Evolutionary conservation across 2,888 invertebrate species (phyloP), one percentile per base, ranked within the genome.

Genomic region (Trissoscelio sp.): DNA sequence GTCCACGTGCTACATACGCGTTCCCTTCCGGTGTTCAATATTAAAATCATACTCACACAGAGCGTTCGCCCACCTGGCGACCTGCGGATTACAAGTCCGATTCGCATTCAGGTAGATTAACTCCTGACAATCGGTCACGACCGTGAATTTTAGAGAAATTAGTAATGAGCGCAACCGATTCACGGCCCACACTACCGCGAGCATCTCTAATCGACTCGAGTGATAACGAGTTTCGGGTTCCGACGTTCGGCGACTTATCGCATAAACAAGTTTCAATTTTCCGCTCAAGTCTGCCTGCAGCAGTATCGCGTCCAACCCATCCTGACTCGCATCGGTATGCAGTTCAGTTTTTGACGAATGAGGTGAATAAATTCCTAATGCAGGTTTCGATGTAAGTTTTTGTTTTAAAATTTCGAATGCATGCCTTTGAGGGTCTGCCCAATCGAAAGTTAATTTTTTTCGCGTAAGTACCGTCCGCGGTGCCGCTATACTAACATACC

Each of bases 21-120:
- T 1, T 2, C 67, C 67, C 39, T 67, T 55, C 20, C 39, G 37
- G 9, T 67, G 53, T 11, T 14, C 18, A 3, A 48, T 18, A 9
- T 53, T 16, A 18, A 67, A 67, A 7, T 57, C 18, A 39, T 46
- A 53, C 14, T 73, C 62, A 7, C n/a, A n/a, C 14, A 72, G 6
- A 0, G 58, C 5, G 14, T 22, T 22, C 1, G 39, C n/a, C 72
- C 60, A 72, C 1, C 72, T 14, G 9, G 51, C 18, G 1, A 70
- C 28, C 14, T 44, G 44, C 7, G 44, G 44, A 18, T 44, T 44
- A 16, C 16, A 44, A 11, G 44, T 44, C 5, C 12, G 7, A 12
- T 44, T 14, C 12, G 44, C 12, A 7, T 44, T 44, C 18, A 44
- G 44, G 18, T 44, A 44, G 2, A 18, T 9, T 9, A 34, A 11